A percentile compares a stretch with the other conserved stretches of the same genome.
These are phyloP conservation scores for Danaus melanippus DNA, from an alignment of 1,140 invertebrate species.

Conservation along the genomic window DNA sequence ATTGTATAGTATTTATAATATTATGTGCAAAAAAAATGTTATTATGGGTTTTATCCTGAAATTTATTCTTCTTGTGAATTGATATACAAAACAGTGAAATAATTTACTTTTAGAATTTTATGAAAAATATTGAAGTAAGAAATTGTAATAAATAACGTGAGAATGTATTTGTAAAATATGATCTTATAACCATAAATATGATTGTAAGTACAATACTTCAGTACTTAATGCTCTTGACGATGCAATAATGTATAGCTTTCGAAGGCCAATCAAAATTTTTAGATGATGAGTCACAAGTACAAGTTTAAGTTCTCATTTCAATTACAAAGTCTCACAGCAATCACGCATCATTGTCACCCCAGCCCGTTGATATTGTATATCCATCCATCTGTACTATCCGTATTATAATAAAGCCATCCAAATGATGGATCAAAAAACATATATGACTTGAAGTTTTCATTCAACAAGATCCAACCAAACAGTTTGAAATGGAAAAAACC, in stretches of 20 bases:
- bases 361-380: constrained; percentile 31
- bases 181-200: not conserved
- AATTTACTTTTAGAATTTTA: too few relatives aligned
- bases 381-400: too few relatives aligned
- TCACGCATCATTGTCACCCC: constrained; percentile 63
- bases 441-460: constrained; percentile 62
- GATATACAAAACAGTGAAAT: too few relatives aligned
- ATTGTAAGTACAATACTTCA: constrained; percentile 10
- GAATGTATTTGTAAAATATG: too few relatives aligned
- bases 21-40: too few relatives aligned
- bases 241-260: constrained; percentile 12
- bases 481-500: constrained; percentile 50
- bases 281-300: constrained; percentile 43
- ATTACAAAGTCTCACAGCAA: constrained; percentile 63
- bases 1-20: too few relatives aligned
- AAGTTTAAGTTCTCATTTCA: constrained; percentile 53
- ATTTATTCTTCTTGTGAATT: too few relatives aligned
- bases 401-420: constrained; percentile 64
- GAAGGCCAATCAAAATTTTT: constrained; percentile 55
- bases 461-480: constrained; percentile 51
- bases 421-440: constrained; percentile 58
- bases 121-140: too few relatives aligned
- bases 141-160: too few relatives aligned
- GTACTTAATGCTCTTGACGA: constrained; percentile 8
- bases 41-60: too few relatives aligned